Evolutionary conservation across 2,888 invertebrate species (phyloP), one percentile per base, ranked within the genome.

Genomic region (Meghimatium bilineatum): DNA sequence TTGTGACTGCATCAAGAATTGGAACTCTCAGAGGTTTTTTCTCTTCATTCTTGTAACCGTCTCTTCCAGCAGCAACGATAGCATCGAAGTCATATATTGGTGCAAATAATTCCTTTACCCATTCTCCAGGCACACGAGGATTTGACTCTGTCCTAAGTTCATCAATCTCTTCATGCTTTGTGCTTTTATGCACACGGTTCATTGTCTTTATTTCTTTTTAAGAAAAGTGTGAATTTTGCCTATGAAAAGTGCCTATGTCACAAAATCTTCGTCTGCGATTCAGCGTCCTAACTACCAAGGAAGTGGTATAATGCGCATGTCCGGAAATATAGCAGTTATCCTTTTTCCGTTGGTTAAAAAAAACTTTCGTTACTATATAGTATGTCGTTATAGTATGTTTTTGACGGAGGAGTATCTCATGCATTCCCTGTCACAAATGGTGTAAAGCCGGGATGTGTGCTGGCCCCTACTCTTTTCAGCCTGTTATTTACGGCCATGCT

Each of bases 71-170:
- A 14, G 89, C 82, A 20, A 91, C 86, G 67, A 90, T 89, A 20
- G 88, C 87, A 12, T 90, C 90, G 12, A 88, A 86, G 36, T 88
- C 88, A 85, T 89, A 90, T 17, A 88, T 85, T 23, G 92, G 92
- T 49, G 90, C 88, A 86, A 92, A 92, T 34, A 92, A 71, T 44
- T 91, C 91, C n/a, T 90, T 90, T n/a, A 92, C 90, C 92, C 92
- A 92, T 81, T 91, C 89, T 67, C 89, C 88, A 49, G 88, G 72
- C 20, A 74, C 69, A 23, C 34, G 74, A 72, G 60, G 26, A 26
- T 49, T 23, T 49, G 23, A 52, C 32, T 77, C 77, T 79, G 74
- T 52, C n/a, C 36, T 38, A 38, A 26, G 36, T 71, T 52, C 20
- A 32, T 2, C 20, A 34, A 8, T 6, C 10, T 74, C 72, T 29